A percentile compares a stretch with the other conserved stretches of the same genome.
phyloP scores from a whole-genome alignment of 2,888 invertebrate species.

The Hydropsyche betteni region DNA sequence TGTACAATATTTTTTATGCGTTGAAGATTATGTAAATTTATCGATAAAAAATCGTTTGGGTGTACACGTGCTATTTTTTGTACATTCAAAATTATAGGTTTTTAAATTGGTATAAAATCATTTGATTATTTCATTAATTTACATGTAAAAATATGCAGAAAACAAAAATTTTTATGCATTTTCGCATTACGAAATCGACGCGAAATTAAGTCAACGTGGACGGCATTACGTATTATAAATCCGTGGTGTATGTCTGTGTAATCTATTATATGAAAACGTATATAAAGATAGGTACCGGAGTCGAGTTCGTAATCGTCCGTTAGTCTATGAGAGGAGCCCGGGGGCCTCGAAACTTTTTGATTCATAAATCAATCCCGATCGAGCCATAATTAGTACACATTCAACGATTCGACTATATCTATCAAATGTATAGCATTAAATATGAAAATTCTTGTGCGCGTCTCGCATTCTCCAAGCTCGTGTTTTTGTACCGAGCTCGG shows the following conservation, averaged over 20 bases:
- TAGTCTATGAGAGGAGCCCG: slow-evolving; percentile 42
- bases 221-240: slow-evolving; percentile 20
- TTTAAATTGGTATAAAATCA: no score
- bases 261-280: slow-evolving; percentile 25
- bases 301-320: slow-evolving; percentile 31
- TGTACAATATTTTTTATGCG: not conserved
- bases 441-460: slow-evolving; percentile 43
- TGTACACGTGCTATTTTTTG: no score
- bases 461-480: slow-evolving; percentile 38
- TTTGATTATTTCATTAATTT: no score
- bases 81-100: no score
- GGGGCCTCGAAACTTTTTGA: slow-evolving; percentile 48
- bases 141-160: no score
- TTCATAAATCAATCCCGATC: slow-evolving; percentile 52
- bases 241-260: slow-evolving; percentile 29
- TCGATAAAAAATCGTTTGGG: not conserved
- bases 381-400: slow-evolving; percentile 52
- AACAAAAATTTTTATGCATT: no score
- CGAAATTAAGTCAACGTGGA: slow-evolving; percentile 35
- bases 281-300: slow-evolving; percentile 31
- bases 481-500: slow-evolving; percentile 26
- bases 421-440: slow-evolving; percentile 49
- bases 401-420: slow-evolving; percentile 51
- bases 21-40: slow-evolving; percentile 9
- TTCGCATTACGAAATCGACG: slow-evolving; percentile 13